phyloP scores from a whole-genome alignment of 2,888 invertebrate genomes.

The Latheticus oryzae region DNA sequence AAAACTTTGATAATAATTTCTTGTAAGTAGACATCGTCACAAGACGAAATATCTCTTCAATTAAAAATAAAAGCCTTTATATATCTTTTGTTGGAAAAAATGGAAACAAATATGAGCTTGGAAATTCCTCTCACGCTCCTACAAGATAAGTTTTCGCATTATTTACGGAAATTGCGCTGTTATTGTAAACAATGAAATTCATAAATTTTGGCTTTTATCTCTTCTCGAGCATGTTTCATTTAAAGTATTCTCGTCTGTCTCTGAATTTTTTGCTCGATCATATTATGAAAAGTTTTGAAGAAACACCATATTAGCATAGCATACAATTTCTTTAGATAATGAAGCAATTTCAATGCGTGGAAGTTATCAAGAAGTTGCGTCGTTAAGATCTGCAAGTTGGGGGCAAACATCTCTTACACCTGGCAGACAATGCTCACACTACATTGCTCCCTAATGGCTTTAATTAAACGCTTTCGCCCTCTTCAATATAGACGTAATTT shows the following conservation, averaged over 20 bases:
- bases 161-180: slow-evolving; percentile 16
- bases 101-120: slow-evolving; percentile 8
- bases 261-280: slow-evolving; percentile 3
- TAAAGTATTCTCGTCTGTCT: slow-evolving; percentile 10
- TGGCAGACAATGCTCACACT: slow-evolving; percentile 52
- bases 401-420: slow-evolving; percentile 42
- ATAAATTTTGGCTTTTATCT: slow-evolving; percentile 15
- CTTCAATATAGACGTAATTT: slow-evolving; percentile 38
- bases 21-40: slow-evolving; percentile 8
- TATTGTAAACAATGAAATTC: slow-evolving; percentile 19
- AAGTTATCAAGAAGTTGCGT: slow-evolving; percentile 34
- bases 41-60: slow-evolving; percentile 9
- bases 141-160: slow-evolving; percentile 21
- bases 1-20: slow-evolving; percentile 21
- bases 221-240: slow-evolving; percentile 5
- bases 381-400: slow-evolving; percentile 19
- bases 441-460: slow-evolving; percentile 50
- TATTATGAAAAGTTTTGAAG: slow-evolving; percentile 11
- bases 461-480: slow-evolving; percentile 51
- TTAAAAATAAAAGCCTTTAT: slow-evolving; percentile 8
- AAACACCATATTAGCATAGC: no score
- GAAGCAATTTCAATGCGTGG: slow-evolving; percentile 35
- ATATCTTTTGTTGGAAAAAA: slow-evolving; percentile 5
- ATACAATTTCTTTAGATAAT: no score
- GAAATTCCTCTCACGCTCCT: slow-evolving; percentile 15